A percentile compares a stretch with the other conserved stretches of the same genome.
phyloP scores from a whole-genome alignment of 37 sponge, comb jelly and placozoan species.

The Amphimedon queenslandica region DNA sequence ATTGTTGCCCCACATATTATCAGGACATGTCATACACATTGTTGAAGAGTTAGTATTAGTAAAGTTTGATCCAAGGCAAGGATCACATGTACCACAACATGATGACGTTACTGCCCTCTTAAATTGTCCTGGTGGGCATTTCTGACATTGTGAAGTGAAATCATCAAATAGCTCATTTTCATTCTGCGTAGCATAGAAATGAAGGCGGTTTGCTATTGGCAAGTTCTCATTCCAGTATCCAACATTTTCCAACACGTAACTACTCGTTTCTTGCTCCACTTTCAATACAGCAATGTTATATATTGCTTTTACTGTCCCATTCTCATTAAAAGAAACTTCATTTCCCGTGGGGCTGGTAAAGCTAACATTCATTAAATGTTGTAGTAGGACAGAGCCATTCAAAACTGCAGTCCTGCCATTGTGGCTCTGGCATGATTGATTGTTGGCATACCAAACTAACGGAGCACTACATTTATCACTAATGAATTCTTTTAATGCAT shows the following conservation, averaged over 20 bases:
- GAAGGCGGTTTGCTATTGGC: background rate
- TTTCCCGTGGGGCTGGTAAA: conserved; percentile 35
- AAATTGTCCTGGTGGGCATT: background rate
- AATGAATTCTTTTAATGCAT: conserved; percentile 54
- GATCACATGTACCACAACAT: conserved; percentile 59
- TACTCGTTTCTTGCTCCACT: background rate
- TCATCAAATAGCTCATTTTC: background rate
- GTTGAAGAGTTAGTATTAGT: background rate
- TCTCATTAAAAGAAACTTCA: conserved; percentile 31
- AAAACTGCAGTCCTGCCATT: conserved; percentile 22
- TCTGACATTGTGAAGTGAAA: conserved; percentile 3
- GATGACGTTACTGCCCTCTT: conserved; percentile 6
- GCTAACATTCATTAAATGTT: conserved; percentile 37
- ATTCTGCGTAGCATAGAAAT: too few relatives aligned
- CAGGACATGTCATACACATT: conserved; percentile 39
- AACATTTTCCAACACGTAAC: background rate
- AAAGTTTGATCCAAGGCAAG: conserved; percentile 36
- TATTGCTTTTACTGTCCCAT: conserved; percentile 20
- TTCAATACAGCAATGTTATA: conserved; percentile 49
- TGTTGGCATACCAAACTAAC: conserved; percentile 9
- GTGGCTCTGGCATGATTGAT: conserved; percentile 23
- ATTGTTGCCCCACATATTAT: conserved; percentile 50
- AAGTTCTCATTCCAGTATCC: conserved; percentile 30
- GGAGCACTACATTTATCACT: conserved; percentile 44
- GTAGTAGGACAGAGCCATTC: conserved; percentile 12